These are phyloP conservation scores for Bombus ignitus DNA, from an alignment of 1,140 invertebrate species.

Conservation along the genomic window DNA sequence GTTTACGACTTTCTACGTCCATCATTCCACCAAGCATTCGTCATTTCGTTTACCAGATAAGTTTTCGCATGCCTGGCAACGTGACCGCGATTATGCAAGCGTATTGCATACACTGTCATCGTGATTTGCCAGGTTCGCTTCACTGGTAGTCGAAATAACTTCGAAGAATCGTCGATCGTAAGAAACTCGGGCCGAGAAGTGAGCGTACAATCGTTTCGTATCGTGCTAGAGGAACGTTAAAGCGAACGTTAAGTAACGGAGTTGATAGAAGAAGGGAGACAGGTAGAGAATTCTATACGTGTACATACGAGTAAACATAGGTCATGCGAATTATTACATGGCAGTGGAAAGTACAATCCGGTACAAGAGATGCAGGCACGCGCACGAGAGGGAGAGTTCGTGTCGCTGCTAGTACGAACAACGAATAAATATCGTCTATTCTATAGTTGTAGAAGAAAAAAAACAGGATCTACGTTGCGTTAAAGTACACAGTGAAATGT, in stretches of 20 bases:
- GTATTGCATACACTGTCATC: not conserved
- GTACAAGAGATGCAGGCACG: not conserved
- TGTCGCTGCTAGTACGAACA: not conserved
- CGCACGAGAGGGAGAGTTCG: too few relatives aligned
- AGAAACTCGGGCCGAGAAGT: not conserved
- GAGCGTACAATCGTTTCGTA: slow-evolving; percentile 18
- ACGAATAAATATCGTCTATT: not conserved
- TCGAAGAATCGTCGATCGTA: not conserved
- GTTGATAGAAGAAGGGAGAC: not conserved
- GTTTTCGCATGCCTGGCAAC: slow-evolving; percentile 15
- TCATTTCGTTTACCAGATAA: slow-evolving; percentile 47
- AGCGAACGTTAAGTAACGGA: not conserved
- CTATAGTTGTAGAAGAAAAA: not conserved
- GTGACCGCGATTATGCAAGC: slow-evolving; percentile 1
- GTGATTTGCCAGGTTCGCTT: slow-evolving; percentile 11
- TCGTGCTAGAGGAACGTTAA: slow-evolving; percentile 27
- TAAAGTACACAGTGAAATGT: not conserved
- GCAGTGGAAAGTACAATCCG: not conserved
- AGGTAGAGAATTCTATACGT: not conserved
- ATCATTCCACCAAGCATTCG: slow-evolving; percentile 41
- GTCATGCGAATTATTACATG: slow-evolving; percentile 30
- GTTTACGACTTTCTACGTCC: slow-evolving; percentile 43
- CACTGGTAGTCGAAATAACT: slow-evolving; percentile 51
- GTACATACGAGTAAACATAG: not conserved
- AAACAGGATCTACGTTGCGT: too few relatives aligned